Evolutionary conservation across 2,888 invertebrate species (phyloP).

Genomic region (Melolontha melolontha): DNA sequence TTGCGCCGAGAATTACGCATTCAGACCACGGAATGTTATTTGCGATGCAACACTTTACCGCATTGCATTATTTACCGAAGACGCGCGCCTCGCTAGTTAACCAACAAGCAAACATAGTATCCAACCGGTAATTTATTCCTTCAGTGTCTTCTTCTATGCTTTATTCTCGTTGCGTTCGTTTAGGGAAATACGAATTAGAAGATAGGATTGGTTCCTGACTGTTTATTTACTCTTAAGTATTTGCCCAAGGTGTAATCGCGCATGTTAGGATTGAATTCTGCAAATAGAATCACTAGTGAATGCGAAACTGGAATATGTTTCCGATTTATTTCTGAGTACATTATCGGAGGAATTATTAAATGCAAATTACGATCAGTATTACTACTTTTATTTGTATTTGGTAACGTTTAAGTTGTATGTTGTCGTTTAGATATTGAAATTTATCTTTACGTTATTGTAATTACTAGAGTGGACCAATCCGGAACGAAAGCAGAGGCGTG

Average conservation of each 20-base stretch:
- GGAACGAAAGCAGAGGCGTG: too few relatives aligned
- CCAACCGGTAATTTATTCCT: conserved; percentile 13
- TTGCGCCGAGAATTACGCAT: conserved; percentile 15
- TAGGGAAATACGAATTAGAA: conserved; percentile 3
- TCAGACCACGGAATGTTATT: conserved; percentile 13
- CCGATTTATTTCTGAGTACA: too few relatives aligned
- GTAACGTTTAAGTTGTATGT: too few relatives aligned
- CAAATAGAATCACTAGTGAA: too few relatives aligned
- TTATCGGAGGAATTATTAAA: too few relatives aligned
- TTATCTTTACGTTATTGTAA: too few relatives aligned
- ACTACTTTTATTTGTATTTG: too few relatives aligned
- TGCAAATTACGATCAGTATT: too few relatives aligned
- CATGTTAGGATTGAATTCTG: too few relatives aligned
- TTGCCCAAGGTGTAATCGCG: not conserved
- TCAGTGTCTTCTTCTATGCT: not conserved
- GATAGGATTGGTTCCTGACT: not conserved
- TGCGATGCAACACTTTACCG: conserved; percentile 16
- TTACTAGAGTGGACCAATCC: too few relatives aligned
- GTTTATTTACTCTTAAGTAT: not conserved
- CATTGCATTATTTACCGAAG: conserved; percentile 13
- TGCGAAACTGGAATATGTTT: too few relatives aligned
- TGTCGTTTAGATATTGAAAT: too few relatives aligned
- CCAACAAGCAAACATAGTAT: conserved; percentile 1
- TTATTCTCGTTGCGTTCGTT: not conserved
- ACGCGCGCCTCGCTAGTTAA: not conserved